Conservation (phyloP, 2,797 vertebrate genomes). For the Platyrinchus mystaceus region DNA sequence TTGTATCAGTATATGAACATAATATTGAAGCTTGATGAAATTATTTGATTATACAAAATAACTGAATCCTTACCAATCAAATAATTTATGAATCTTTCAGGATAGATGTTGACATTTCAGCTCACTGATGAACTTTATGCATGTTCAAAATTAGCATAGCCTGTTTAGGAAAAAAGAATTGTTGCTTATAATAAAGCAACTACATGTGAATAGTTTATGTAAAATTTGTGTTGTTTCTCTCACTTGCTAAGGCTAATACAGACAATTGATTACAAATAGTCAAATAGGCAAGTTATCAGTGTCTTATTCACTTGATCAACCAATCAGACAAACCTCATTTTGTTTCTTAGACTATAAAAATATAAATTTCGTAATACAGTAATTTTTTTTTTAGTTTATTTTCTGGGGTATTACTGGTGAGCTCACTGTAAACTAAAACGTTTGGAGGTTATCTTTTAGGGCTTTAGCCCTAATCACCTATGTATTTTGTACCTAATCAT, state of each 20-base stretch:
- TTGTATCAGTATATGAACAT: background rate
- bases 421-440: background rate
- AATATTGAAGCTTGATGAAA: background rate
- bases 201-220: background rate
- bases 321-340: background rate
- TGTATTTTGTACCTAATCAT: background rate
- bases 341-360: background rate
- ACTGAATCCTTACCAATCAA: background rate
- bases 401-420: background rate
- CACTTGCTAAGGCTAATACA: background rate
- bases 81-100: background rate
- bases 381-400: background rate
- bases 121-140: background rate
- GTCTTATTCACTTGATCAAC: background rate
- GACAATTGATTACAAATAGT: background rate
- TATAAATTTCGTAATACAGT: background rate
- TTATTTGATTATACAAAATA: background rate
- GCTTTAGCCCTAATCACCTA: background rate
- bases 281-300: background rate
- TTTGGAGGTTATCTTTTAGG: rapidly evolving
- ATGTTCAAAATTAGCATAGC: background rate
- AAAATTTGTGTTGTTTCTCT: background rate
- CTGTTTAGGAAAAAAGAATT: background rate
- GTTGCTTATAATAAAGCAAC: background rate
- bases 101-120: background rate